These are phyloP conservation scores for Clepsis dumicolana DNA, from an alignment of 2,888 invertebrate genomes.

Conservation along the genomic window DNA sequence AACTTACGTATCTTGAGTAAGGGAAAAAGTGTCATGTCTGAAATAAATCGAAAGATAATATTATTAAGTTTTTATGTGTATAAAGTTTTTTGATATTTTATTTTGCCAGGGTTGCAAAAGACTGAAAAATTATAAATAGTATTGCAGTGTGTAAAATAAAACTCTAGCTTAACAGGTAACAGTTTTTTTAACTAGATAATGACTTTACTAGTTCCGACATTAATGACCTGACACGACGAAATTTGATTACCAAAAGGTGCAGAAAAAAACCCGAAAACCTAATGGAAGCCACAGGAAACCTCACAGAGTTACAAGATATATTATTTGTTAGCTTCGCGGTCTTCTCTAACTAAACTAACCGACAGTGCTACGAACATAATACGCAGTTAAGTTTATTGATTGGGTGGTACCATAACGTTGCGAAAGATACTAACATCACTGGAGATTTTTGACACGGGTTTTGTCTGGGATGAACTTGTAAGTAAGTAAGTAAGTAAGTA, in stretches of 20 bases:
- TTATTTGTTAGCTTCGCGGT: background rate
- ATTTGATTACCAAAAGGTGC: background rate
- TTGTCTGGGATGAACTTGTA: background rate
- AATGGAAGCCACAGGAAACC: slow-evolving; percentile 12
- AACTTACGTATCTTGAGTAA: background rate
- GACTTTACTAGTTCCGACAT: too few species aligned
- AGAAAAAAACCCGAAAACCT: background rate
- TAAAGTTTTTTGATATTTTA: background rate
- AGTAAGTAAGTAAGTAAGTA: too few species aligned
- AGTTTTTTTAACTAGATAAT: too few species aligned
- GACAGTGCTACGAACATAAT: background rate
- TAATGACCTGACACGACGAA: too few species aligned
- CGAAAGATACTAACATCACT: slow-evolving; percentile 4
- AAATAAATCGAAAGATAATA: background rate
- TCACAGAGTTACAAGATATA: background rate
- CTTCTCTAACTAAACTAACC: background rate
- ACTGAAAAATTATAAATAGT: too few species aligned
- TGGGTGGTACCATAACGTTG: background rate
- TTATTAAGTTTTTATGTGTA: background rate
- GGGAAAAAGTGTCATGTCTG: background rate
- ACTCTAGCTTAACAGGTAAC: too few species aligned
- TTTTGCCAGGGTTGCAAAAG: background rate
- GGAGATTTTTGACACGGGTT: background rate
- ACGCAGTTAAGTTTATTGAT: background rate
- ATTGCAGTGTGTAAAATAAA: too few species aligned